Percentiles rank a stretch among this genome's conserved stretches.
These are phyloP conservation scores for Parasteatoda tepidariorum DNA, from an alignment of 1,140 invertebrate species.

Conservation along the genomic window DNA sequence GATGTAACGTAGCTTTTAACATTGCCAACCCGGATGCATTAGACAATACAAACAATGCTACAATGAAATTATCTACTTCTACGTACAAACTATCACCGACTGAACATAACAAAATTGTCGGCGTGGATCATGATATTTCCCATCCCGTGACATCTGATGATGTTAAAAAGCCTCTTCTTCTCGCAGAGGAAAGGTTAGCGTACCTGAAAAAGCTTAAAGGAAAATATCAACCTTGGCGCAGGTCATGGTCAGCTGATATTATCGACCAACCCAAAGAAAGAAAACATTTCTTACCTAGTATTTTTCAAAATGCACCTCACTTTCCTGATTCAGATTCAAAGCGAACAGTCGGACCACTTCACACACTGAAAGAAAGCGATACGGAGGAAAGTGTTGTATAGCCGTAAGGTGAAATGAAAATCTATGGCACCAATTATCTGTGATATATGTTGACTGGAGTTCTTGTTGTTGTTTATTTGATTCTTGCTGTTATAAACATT, in stretches of 20 bases:
- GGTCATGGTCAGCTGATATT: slow-evolving; percentile 37
- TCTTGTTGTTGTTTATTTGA: no score
- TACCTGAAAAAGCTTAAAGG: slow-evolving; percentile 24
- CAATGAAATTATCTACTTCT: no score
- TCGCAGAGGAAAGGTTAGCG: slow-evolving; percentile 1
- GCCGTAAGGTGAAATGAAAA: background rate
- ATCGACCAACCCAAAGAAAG: background rate
- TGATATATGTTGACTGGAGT: background rate
- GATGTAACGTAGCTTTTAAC: background rate
- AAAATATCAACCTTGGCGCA: slow-evolving; percentile 24
- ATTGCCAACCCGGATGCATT: background rate
- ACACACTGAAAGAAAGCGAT: slow-evolving; percentile 33
- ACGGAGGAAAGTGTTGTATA: slow-evolving; percentile 49
- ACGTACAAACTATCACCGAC: no score
- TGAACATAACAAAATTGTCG: background rate
- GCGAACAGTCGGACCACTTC: background rate
- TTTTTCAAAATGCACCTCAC: background rate
- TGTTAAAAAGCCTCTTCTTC: slow-evolving; percentile 8
- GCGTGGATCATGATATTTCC: background rate
- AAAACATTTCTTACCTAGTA: slow-evolving; percentile 2
- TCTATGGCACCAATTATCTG: background rate
- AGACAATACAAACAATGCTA: background rate
- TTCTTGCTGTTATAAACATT: no score
- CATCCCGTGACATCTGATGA: background rate
- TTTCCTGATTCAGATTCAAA: background rate